phyloP scores from a whole-genome alignment of 2,888 invertebrate species.

The Poecilus cupreus region DNA sequence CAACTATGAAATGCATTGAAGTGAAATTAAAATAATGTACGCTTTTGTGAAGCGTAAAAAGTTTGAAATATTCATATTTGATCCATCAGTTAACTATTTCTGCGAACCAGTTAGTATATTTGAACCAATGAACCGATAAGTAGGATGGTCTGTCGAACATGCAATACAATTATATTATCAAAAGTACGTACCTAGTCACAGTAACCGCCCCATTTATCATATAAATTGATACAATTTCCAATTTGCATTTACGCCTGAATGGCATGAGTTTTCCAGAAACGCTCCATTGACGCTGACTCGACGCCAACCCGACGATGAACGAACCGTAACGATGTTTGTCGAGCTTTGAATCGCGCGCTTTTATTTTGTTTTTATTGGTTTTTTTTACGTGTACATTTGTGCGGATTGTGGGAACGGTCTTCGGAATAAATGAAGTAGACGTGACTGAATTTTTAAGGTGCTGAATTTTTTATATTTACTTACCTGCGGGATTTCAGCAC shows the following conservation, averaged over 20 bases:
- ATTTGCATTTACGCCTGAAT: slow-evolving; percentile 20
- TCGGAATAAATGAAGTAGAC: neutral
- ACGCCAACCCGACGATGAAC: neutral
- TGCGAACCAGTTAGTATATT: no score
- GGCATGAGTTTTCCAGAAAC: slow-evolving; percentile 12
- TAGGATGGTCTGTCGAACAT: neutral
- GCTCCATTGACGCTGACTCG: slow-evolving; percentile 27
- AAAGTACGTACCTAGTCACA: neutral
- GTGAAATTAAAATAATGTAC: no score
- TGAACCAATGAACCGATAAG: neutral
- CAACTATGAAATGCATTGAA: no score
- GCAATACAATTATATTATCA: neutral
- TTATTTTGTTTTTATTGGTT: neutral
- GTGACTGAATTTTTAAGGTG: slow-evolving; percentile 18
- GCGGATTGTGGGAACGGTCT: neutral
- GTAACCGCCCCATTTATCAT: slow-evolving; percentile 26
- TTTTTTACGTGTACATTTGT: neutral
- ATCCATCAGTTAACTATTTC: no score
- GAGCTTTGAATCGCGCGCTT: neutral
- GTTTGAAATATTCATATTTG: no score
- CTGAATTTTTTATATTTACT: slow-evolving; percentile 21
- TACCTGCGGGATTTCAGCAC: neutral
- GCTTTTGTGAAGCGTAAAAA: no score
- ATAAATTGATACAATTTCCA: slow-evolving; percentile 32
- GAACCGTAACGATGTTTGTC: slow-evolving; percentile 14